Evolutionary conservation across 1,140 invertebrate genomes (phyloP), one percentile per base, ranked within the genome.

Genomic region (Zeugodacus cucurbitae): DNA sequence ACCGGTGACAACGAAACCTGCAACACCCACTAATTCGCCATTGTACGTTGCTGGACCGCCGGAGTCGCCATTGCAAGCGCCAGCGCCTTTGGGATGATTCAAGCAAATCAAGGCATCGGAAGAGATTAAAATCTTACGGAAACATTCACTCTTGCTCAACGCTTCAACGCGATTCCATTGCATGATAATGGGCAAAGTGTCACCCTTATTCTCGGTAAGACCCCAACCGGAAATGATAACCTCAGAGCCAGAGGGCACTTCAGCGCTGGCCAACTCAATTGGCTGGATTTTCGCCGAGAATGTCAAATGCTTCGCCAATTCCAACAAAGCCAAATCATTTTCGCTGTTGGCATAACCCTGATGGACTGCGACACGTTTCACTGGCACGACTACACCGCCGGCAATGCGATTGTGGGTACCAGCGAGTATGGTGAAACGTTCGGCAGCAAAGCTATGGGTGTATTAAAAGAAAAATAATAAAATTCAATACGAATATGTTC

Each of bases 251-350:
- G 87, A 88, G 37, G 88, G 89, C 32, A 90, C 88, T 74, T 91
- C 89, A 2, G 20, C 54, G 22, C 26, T 90, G 6, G 89, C 88
- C 37, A 93, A 88, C 17, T 32, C 37, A 34, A 93, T 90, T 7
- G 90, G 89, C 78, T 93, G 89, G 11, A 94, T 91, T 14, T 90
- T 91, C 0, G 89, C 7, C 1, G 48, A 91, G 41, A 90, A 94
- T 34, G 29, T 20, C 48, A 94, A 89, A 22, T 88, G 37, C 32
- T 88, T 57, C n/a, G 91, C 89, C 0, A 95, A 64, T 57, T 90
- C 90, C 48, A 95, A 88, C 3, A 95, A 88, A 32, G 93, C 94
- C n/a, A 95, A 90, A 85, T 95, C 94, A 48, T 94, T 93, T 26
- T 70, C 14, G 0, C 93, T 10, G 0, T 88, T 14, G 37, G 88